Percentiles rank a stretch among this genome's conserved stretches.
Evolutionary conservation across 2,888 invertebrate species (phyloP).

Genomic region (Halictus quadricinctus): DNA sequence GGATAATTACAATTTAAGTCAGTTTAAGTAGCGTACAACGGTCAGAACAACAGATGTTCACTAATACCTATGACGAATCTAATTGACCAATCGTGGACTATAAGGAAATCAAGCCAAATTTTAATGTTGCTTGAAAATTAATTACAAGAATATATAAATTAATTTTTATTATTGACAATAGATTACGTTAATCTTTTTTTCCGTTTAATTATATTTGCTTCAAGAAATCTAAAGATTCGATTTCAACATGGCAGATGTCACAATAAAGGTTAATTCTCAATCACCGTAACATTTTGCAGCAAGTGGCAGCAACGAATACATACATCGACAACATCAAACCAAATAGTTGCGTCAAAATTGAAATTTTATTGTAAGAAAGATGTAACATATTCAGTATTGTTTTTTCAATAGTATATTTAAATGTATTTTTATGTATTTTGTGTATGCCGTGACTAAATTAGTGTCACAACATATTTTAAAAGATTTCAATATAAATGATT

Average conservation of each 20-base stretch:
- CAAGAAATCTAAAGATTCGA: not conserved
- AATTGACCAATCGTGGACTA: not conserved
- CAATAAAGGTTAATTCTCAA: slow-evolving; percentile 2
- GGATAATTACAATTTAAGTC: not conserved
- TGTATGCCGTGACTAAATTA: not conserved
- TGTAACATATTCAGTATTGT: not conserved
- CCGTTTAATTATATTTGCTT: not conserved
- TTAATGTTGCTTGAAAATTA: not conserved
- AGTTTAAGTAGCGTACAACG: not conserved
- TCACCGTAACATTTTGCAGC: not conserved
- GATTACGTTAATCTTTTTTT: not conserved
- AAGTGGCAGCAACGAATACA: not conserved
- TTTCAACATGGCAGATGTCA: not conserved
- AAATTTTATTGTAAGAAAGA: slow-evolving; percentile 4
- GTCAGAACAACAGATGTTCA: not conserved
- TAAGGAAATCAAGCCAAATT: not conserved
- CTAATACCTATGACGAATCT: not conserved
- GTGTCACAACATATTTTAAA: not conserved
- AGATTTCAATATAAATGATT: not conserved
- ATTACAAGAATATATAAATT: not conserved
- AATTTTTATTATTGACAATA: not conserved
- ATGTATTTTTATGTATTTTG: not conserved
- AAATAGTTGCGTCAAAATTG: slow-evolving; percentile 15
- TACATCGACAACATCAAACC: not conserved
- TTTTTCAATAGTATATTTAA: slow-evolving; percentile 19